phyloP scores from a whole-genome alignment of 2,888 invertebrate genomes.

The Andrena trimmerana region DNA sequence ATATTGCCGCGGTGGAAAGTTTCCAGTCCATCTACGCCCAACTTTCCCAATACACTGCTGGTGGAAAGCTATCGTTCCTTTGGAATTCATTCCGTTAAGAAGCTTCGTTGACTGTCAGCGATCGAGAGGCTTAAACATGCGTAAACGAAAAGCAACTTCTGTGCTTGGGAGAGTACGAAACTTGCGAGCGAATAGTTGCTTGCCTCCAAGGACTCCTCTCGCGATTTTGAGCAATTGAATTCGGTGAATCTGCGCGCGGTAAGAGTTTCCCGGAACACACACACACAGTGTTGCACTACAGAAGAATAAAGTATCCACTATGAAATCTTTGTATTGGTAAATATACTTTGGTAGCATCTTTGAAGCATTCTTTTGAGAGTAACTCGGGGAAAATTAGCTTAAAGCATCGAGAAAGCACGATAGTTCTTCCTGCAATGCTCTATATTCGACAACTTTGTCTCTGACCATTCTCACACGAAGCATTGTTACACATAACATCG shows the following conservation, averaged over 20 bases:
- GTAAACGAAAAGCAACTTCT: background rate
- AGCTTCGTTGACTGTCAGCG: background rate
- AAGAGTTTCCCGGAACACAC: too few relatives aligned
- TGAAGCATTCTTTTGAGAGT: too few relatives aligned
- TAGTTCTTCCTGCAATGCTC: background rate
- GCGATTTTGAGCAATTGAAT: background rate
- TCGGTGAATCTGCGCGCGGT: background rate
- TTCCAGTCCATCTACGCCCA: slow-evolving; percentile 10
- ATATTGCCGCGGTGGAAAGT: slow-evolving; percentile 16
- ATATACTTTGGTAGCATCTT: too few relatives aligned
- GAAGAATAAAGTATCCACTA: too few relatives aligned
- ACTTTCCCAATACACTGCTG: slow-evolving; percentile 23
- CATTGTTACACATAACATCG: slow-evolving; percentile 2
- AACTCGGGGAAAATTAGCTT: background rate
- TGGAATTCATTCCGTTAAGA: slow-evolving; percentile 3
- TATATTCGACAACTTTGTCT: background rate
- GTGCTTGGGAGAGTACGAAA: background rate
- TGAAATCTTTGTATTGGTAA: too few relatives aligned
- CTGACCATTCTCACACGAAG: background rate
- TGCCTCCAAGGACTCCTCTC: too few relatives aligned
- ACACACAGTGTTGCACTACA: too few relatives aligned
- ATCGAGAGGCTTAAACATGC: background rate
- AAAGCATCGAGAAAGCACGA: background rate
- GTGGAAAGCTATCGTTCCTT: background rate
- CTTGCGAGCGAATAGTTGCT: background rate